Evolutionary conservation across 2,888 invertebrate species (phyloP).

Genomic region (Colostygia pectinataria): DNA sequence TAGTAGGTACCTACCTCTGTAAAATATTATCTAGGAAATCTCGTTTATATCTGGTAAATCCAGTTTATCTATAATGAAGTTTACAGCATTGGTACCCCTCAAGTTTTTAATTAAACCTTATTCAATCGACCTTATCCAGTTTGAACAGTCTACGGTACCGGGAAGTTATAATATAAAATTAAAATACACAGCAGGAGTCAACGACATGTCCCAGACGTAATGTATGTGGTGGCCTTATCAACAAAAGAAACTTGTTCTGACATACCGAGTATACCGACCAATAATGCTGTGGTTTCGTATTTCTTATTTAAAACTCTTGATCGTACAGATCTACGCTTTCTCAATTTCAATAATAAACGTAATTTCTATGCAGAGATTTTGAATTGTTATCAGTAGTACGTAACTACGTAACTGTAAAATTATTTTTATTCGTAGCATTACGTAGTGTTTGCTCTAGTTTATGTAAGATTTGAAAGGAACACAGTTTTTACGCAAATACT

Average conservation of each 20-base stretch:
- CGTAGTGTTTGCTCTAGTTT: slow-evolving; percentile 2
- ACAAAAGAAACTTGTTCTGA: slow-evolving; percentile 74
- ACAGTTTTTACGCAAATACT: background rate
- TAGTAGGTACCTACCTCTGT: background rate
- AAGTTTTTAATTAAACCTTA: slow-evolving; percentile 5
- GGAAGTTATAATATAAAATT: slow-evolving; percentile 34
- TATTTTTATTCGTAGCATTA: background rate
- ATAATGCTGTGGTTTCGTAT: slow-evolving; percentile 55
- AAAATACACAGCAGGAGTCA: slow-evolving; percentile 50
- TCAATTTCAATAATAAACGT: slow-evolving; percentile 57
- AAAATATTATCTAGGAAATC: too few relatives aligned
- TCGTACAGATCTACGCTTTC: slow-evolving; percentile 76
- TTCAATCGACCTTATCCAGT: slow-evolving; percentile 14
- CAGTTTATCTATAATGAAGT: slow-evolving; percentile 9
- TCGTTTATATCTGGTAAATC: slow-evolving; percentile 11
- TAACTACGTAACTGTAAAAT: background rate
- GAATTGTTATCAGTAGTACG: slow-evolving; percentile 17
- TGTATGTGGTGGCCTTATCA: slow-evolving; percentile 65
- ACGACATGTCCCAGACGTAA: slow-evolving; percentile 60
- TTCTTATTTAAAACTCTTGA: slow-evolving; percentile 65
- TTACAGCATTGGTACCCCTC: slow-evolving; percentile 8
- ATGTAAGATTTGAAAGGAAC: slow-evolving; percentile 17
- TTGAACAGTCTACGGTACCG: slow-evolving; percentile 6
- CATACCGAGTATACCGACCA: slow-evolving; percentile 57
- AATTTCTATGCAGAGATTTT: slow-evolving; percentile 22